A percentile compares a stretch with the other conserved stretches of the same genome.
Evolutionary conservation across 2,797 vertebrate species (phyloP).

Genomic region (Amniataba percoides): DNA sequence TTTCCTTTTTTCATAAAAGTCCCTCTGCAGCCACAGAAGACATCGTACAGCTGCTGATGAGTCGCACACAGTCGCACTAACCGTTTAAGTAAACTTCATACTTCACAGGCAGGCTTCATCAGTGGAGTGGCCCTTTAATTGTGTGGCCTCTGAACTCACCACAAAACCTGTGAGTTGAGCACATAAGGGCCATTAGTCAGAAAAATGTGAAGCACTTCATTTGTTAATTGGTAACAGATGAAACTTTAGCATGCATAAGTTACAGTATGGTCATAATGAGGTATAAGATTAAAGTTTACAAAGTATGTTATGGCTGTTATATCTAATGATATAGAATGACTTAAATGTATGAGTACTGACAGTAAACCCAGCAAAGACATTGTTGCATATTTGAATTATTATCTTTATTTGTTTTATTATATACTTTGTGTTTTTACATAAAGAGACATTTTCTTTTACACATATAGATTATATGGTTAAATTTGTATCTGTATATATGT

Average conservation of each 20-base stretch:
- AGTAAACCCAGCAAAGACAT: conserved; percentile 35
- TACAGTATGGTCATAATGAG: no score
- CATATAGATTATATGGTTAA: conserved; percentile 86
- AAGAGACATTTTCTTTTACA: conserved; percentile 87
- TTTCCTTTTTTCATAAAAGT: neutral
- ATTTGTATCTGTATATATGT: conserved; percentile 87
- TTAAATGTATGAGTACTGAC: neutral
- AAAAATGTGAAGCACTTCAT: no score
- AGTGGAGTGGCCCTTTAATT: neutral
- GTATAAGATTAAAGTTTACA: neutral
- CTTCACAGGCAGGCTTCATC: neutral
- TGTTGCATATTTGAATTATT: conserved; percentile 79
- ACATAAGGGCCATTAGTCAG: neutral
- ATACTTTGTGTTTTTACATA: conserved; percentile 88
- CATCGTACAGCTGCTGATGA: neutral
- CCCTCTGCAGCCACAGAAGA: neutral
- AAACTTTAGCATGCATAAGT: no score
- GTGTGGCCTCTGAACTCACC: neutral
- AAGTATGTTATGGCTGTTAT: neutral
- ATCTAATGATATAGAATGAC: neutral
- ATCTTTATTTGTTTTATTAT: conserved; percentile 86
- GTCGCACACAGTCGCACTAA: no score
- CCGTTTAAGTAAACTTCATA: neutral
- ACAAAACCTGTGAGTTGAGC: neutral
- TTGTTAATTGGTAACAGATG: no score